phyloP scores from a whole-genome alignment of 1,140 invertebrate genomes.

The Drosophila fuyamai region DNA sequence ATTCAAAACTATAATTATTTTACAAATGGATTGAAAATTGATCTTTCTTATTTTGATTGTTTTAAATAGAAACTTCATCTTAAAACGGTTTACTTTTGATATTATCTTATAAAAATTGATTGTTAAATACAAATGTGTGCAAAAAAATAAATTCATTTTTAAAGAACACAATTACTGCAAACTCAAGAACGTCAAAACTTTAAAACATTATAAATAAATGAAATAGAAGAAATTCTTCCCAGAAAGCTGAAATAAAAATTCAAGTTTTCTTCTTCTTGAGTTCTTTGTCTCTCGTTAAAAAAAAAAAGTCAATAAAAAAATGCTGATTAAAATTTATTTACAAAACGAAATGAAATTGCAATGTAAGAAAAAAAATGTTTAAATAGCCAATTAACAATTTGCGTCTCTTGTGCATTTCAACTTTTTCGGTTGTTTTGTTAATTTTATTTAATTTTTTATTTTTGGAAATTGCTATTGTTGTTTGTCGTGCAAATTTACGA shows the following conservation, averaged over 20 bases:
- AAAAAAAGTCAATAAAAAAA: conserved; percentile 33
- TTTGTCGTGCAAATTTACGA: conserved; percentile 38
- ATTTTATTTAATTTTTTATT: conserved; percentile 4
- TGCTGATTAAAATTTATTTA: conserved; percentile 50
- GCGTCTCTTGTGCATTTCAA: conserved; percentile 43
- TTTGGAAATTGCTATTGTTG: conserved; percentile 26
- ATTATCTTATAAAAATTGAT: too few species aligned
- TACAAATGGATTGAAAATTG: not conserved
- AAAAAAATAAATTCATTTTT: too few species aligned
- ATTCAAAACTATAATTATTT: not conserved
- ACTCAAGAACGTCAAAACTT: too few species aligned
- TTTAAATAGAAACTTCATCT: too few species aligned
- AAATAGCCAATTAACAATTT: conserved; percentile 79
- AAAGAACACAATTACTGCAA: too few species aligned
- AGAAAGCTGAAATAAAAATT: conserved; percentile 34
- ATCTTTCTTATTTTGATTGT: not conserved
- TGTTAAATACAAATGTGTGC: too few species aligned
- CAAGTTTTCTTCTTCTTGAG: not conserved
- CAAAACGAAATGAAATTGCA: conserved; percentile 55
- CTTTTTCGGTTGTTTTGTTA: conserved; percentile 21
- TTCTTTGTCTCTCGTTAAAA: conserved; percentile 42
- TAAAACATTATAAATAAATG: too few species aligned
- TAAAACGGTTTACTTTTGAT: too few species aligned
- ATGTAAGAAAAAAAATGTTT: conserved; percentile 51
- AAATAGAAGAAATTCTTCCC: conserved; percentile 9